These are phyloP conservation scores for Suillia variegata DNA, from an alignment of 2,888 invertebrate genomes.

Conservation along the genomic window DNA sequence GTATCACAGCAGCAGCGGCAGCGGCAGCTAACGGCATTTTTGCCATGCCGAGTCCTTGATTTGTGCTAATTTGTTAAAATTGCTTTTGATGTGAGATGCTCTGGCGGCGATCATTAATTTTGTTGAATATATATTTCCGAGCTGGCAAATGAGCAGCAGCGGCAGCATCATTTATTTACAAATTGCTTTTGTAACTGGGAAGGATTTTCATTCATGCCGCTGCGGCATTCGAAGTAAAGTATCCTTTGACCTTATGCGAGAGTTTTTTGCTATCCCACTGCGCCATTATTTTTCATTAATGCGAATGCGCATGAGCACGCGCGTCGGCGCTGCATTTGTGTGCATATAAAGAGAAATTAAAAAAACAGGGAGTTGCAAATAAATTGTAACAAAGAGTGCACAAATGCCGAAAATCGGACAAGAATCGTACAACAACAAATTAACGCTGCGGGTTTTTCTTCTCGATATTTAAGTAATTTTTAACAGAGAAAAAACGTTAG, in stretches of 20 bases:
- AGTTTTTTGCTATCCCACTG: slow-evolving; percentile 9
- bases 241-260: background rate
- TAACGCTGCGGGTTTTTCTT: slow-evolving; percentile 25
- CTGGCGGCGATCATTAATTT: background rate
- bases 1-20: too few relatives aligned
- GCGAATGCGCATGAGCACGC: background rate
- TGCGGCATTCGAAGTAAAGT: too few relatives aligned
- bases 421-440: too few relatives aligned
- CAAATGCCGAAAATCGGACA: too few relatives aligned
- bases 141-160: background rate
- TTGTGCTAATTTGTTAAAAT: slow-evolving; percentile 7
- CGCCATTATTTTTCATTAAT: too few relatives aligned
- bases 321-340: too few relatives aligned
- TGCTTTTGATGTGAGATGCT: background rate
- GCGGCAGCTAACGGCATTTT: background rate
- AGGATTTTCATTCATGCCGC: background rate
- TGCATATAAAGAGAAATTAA: background rate
- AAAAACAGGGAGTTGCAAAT: background rate
- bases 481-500: too few relatives aligned
- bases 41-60: slow-evolving; percentile 4
- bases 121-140: too few relatives aligned
- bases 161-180: background rate
- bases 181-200: background rate
- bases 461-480: too few relatives aligned
- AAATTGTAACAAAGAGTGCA: background rate